Base-by-base conservation (phyloP, 1,140 invertebrate species). In the Cheumatopsyche charites region DNA sequence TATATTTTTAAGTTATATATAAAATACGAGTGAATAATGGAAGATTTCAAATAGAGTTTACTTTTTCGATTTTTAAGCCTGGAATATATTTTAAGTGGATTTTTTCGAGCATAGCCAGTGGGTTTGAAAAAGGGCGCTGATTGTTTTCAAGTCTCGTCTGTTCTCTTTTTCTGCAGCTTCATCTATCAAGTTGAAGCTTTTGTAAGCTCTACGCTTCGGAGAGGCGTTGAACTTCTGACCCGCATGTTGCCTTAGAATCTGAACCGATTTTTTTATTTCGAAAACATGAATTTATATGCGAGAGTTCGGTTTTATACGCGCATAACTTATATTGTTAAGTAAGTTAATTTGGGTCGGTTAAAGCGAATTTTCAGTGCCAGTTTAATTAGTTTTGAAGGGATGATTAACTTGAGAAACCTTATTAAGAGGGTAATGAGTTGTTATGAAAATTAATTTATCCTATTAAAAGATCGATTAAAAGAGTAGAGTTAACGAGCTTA, bases 391-490 rank as follows among this genome's bases (percentile, higher is more conserved):
- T 58, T 23, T 7, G 4, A 58, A 58, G 19, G 21, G 55, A 58
- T 58, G 21, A 25, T 58, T 58, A 55, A 17, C 49, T 23, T 17
- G 7, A 55, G 49, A 19, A 4, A 17, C 15, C 21, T 55, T 55
- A 21, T 55, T 55, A 55, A 19, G 49, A 23, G 21, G 49, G 49
- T 55, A 55, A 55, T 55, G 49, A 55, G 21, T 23, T 55, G 21
- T 55, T 55, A 36, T 21, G 21, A 55, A 55, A 49, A 55, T 55
- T 55, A 17, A 55, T 55, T 55, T 55, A 55, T 21, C 6, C 19
- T 55, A 12, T 55, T 55, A 55, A 55, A 55, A 55, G 11, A 11
- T 55, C 49, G 19, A 55, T 55, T 6, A 23, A 12, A 36, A 36
- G 9, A 4, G 29, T 36, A 36, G 3, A 36, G 9, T 36, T n/a